phyloP scores from a whole-genome alignment of 2,797 vertebrate species.

The Parauchenoglanis ngamensis region DNA sequence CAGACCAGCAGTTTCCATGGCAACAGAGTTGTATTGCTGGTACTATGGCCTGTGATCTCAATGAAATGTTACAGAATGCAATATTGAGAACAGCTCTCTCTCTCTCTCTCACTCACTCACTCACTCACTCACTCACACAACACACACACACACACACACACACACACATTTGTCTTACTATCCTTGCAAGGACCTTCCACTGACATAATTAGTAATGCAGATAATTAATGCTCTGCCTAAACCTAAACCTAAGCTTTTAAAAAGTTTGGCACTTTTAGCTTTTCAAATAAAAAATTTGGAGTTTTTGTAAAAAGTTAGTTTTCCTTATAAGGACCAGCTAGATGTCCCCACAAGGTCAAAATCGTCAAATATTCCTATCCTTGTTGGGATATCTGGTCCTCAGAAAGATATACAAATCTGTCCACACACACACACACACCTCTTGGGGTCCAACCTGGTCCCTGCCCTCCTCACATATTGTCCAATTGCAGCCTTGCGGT shows the following conservation, averaged over 20 bases:
- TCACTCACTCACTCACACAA: not conserved
- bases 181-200: no score
- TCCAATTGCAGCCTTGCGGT: not conserved
- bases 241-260: no score
- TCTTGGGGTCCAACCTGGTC: not conserved
- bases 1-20: slow-evolving; percentile 77
- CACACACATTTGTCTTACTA: not conserved
- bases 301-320: no score
- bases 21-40: slow-evolving; percentile 78
- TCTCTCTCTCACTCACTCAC: not conserved
- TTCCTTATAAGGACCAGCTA: not conserved
- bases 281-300: not conserved
- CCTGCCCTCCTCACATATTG: not conserved
- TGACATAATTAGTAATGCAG: not conserved
- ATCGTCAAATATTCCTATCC: not conserved
- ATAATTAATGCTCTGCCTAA: no score
- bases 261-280: not conserved
- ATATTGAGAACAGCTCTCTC: not conserved
- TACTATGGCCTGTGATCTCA: slow-evolving; percentile 65
- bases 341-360: not conserved
- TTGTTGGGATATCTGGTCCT: not conserved
- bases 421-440: not conserved
- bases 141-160: no score
- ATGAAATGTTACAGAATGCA: slow-evolving; percentile 59
- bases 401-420: not conserved